Base-by-base conservation (phyloP, 2,797 vertebrate species). In the Remorina albescens region DNA sequence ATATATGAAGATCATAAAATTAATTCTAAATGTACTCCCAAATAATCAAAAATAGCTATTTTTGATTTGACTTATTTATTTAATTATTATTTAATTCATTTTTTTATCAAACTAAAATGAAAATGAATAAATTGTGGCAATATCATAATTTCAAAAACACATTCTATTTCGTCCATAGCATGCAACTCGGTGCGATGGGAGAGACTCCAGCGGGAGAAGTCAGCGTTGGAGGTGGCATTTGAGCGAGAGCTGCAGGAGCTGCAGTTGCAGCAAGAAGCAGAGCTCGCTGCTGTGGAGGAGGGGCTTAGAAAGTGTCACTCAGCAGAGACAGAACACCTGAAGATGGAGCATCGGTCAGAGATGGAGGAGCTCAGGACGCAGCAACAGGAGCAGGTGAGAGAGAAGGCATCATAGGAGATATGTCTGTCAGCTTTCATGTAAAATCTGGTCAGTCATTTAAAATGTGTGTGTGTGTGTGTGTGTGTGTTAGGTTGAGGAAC, bases 381-480 rank as follows among this genome's bases (percentile, higher is more conserved):
- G 81, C 96, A 99, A 28, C 95, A 96, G 87, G 95, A 96, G 58
- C 96, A 98, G 95, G 98, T 99, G 68, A 75, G 90, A 36, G 41
- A 34, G 18, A 26, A 63, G 54, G 55, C 58, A 78, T 60, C 18
- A 19, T 73, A 39, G 78, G 71, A 71, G 13, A 37, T 70, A 15
- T 8, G 41, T 44, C 18, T 60, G 3, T 36, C n/a, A 41, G 39
- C n/a, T 51, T 55, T 72, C n/a, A 9, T n/a, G 11, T 16, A 13
- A 70, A 30, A 42, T 59, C 1, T 15, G 19, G 60, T 65, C 23
- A 66, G 25, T 70, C 9, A 41, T 41, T 50, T 39, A 46, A 72
- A 15, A 8, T 25, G 47, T 59, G 32, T 67, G 34, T 63, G 41
- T 57, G 21, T 66, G 23, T 70, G 26, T 59, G 54, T 73, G 44